phyloP scores from a whole-genome alignment of 1,140 invertebrate species.

The Ostrea denselamellosa region DNA sequence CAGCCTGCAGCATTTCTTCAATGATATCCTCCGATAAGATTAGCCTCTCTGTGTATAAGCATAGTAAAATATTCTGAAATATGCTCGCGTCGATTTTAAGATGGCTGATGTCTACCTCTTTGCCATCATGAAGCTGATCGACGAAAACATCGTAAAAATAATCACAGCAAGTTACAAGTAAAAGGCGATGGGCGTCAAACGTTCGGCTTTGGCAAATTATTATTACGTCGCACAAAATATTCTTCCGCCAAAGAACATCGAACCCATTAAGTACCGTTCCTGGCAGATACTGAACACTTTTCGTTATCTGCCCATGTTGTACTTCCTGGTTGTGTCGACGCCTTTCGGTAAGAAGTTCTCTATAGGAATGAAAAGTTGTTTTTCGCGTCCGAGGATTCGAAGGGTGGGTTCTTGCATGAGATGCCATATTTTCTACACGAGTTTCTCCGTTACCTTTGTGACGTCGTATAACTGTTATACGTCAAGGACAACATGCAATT shows the following conservation, averaged over 20 bases:
- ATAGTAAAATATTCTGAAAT: constrained; percentile 59
- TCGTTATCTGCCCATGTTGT: constrained; percentile 32
- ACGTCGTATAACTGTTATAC: background rate
- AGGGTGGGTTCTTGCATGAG: background rate
- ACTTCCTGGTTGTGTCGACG: background rate
- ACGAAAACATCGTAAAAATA: constrained; percentile 66
- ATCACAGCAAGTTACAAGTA: constrained; percentile 66
- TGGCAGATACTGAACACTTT: constrained; percentile 56
- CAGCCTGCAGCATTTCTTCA: constrained; percentile 56
- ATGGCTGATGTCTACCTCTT: constrained; percentile 18
- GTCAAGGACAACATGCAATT: background rate
- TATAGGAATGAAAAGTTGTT: constrained; percentile 12
- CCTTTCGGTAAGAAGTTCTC: background rate
- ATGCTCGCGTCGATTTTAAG: constrained; percentile 44
- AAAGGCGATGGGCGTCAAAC: constrained; percentile 60
- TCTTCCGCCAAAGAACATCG: constrained; percentile 66
- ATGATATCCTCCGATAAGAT: constrained; percentile 55
- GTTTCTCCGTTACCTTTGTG: background rate
- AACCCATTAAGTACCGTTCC: constrained; percentile 62
- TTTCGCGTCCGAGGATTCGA: background rate
- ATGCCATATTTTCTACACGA: background rate
- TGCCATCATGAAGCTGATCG: constrained; percentile 40
- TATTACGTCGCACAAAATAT: constrained; percentile 63
- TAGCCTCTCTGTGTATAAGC: constrained; percentile 65
- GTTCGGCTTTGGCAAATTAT: constrained; percentile 51